phyloP scores from a whole-genome alignment of 2,113 vertebrate genomes.

The Laterallus jamaicensis region DNA sequence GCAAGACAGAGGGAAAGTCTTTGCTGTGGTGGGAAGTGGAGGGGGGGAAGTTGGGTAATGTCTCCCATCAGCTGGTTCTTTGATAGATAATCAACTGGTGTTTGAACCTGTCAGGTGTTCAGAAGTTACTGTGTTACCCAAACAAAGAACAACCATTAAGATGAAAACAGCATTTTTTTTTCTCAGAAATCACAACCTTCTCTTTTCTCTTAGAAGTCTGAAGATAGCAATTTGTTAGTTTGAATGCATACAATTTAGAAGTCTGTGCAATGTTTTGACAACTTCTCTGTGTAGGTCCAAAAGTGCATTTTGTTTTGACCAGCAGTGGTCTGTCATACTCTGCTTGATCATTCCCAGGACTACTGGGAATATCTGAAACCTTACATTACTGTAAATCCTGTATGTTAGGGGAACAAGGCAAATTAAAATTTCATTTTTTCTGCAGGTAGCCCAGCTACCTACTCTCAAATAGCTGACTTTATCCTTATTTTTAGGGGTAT shows the following conservation, averaged over 20 bases:
- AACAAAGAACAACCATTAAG: neutral
- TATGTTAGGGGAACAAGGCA: neutral
- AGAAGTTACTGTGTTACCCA: neutral
- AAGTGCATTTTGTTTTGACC: neutral
- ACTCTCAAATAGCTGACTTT: neutral
- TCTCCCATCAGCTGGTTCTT: neutral
- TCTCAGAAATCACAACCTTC: neutral
- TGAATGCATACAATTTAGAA: neutral
- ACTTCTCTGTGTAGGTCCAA: neutral
- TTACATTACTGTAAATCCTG: neutral
- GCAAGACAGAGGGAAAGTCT: neutral
- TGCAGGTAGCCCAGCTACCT: neutral
- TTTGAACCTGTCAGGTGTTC: neutral
- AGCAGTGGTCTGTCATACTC: neutral
- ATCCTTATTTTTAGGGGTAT: neutral
- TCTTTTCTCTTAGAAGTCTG: neutral
- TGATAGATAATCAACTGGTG: neutral
- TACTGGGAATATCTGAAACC: neutral
- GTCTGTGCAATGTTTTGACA: neutral
- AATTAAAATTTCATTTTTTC: neutral
- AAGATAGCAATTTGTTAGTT: neutral
- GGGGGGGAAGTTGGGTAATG: neutral
- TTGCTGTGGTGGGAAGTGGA: neutral
- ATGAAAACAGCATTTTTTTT: neutral
- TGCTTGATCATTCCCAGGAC: neutral